Conservation (phyloP, 2,888 invertebrate genomes). For the Strigamia maritima region DNA sequence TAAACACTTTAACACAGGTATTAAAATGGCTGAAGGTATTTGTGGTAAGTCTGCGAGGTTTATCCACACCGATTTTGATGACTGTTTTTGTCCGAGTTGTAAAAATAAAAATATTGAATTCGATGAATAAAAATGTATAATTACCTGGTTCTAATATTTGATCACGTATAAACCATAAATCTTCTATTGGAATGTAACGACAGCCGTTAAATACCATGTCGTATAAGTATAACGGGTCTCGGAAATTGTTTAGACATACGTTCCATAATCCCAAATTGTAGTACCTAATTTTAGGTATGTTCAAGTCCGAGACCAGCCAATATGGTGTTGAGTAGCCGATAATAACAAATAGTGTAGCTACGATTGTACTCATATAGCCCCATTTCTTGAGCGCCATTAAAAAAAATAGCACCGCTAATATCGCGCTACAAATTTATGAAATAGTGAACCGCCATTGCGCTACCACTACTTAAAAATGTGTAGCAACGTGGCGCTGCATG, state of each 20-base stretch:
- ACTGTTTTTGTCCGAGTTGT: too few relatives aligned
- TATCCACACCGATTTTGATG: neutral
- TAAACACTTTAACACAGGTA: too few relatives aligned
- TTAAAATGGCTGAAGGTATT: too few relatives aligned
- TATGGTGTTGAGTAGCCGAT: constrained; percentile 49
- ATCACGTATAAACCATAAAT: constrained; percentile 83
- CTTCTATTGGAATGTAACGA: constrained; percentile 97
- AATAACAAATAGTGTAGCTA: constrained; percentile 45
- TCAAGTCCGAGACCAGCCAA: constrained; percentile 48
- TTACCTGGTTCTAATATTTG: constrained; percentile 78
- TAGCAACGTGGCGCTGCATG: too few relatives aligned
- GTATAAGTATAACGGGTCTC: constrained; percentile 75
- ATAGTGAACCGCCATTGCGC: too few relatives aligned
- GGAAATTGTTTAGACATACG: constrained; percentile 84
- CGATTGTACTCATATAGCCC: constrained; percentile 42
- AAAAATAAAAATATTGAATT: neutral
- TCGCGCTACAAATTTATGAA: too few relatives aligned
- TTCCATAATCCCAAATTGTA: constrained; percentile 80
- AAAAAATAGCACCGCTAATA: too few relatives aligned
- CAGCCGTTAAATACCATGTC: constrained; percentile 80
- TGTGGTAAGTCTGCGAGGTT: neutral
- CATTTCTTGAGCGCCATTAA: constrained; percentile 39
- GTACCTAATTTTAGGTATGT: constrained; percentile 71
- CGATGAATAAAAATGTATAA: constrained; percentile 45
- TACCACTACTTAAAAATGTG: too few relatives aligned